Conservation (phyloP, 2,888 invertebrate genomes). For the Boloria euphrosyne region DNA sequence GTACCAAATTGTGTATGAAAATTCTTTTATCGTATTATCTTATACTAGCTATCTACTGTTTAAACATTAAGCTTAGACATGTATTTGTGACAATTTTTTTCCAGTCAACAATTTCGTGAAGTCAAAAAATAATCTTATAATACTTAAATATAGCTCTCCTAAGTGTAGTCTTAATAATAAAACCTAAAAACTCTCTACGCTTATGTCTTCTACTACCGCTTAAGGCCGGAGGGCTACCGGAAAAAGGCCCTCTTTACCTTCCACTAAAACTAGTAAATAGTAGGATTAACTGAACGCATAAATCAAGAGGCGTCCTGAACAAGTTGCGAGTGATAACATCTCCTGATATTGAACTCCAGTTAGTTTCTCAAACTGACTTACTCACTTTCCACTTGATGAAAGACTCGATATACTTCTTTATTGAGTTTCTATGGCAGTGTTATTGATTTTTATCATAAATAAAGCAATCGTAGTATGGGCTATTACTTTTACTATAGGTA, state of each 20-base stretch:
- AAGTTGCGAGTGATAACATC: slow-evolving; percentile 44
- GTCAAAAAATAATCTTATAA: no score
- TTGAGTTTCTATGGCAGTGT: slow-evolving; percentile 6
- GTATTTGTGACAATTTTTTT: no score
- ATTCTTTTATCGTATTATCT: no score
- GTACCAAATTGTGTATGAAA: no score
- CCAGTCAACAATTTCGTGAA: no score
- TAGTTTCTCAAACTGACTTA: slow-evolving; percentile 28
- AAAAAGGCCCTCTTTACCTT: slow-evolving; percentile 77
- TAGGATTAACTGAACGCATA: slow-evolving; percentile 75
- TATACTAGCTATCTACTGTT: no score
- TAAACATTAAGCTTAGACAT: no score
- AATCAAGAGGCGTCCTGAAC: slow-evolving; percentile 59
- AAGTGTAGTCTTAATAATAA: not conserved
- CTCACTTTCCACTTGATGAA: slow-evolving; percentile 32
- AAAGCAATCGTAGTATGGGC: no score
- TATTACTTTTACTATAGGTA: no score
- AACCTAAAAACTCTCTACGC: slow-evolving; percentile 33
- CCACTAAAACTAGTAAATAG: slow-evolving; percentile 79
- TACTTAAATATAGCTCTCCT: no score
- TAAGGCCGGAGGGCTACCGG: slow-evolving; percentile 60
- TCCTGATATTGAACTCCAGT: slow-evolving; percentile 41
- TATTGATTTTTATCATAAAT: no score
- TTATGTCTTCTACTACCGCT: slow-evolving; percentile 39
- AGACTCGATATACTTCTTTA: slow-evolving; percentile 23